Base-by-base conservation (phyloP, 2,797 vertebrate species). In the Bucorvus abyssinicus region DNA sequence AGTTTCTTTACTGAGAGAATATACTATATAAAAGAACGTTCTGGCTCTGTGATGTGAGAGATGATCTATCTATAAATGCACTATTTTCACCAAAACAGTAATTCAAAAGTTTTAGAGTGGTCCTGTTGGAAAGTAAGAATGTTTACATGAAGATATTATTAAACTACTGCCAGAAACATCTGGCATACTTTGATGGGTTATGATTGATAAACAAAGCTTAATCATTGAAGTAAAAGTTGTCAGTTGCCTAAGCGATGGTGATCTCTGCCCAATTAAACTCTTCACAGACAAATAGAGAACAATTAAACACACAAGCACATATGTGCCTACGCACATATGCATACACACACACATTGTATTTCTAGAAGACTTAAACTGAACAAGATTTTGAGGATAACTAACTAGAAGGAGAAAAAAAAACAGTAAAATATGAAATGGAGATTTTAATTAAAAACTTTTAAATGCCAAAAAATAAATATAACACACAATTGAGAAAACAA, bases 121-220 rank as follows among this genome's bases (percentile, higher is more conserved):
- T 67, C 18, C 18, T 67, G n/a, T 63, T 89, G n/a, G 74, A 89
- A 93, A 89, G 50, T 9, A 87, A 85, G 61, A 84, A 61, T 0
- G 3, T 92, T 95, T 93, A 90, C 16, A 59, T 45, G 81, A 92
- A 92, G 32, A 42, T 45, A 93, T 36, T 74, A 77, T 24, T 81
- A 60, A 92, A 79, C 73, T 68, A 88, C 57, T 75, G 38, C 59
- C 77, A 95, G 60, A 95, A 92, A 94, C 36, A 94, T 84, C 71
- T 94, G 87, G 38, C 45, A 40, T 10, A 77, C 40, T 59, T 74
- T 70, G 68, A 90, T 74, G n/a, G 21, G 61, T 64, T 71, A 36
- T 47, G 56, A 93, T 24, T 70, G 60, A 93, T 80, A 83, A 89
- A 93, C 42, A 63, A 75, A 70, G 52, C 63, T 80, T 61, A 83